Percentiles rank a stretch among this genome's conserved stretches.
Evolutionary conservation across 2,888 invertebrate species (phyloP).

Genomic region (Philereme transversata): DNA sequence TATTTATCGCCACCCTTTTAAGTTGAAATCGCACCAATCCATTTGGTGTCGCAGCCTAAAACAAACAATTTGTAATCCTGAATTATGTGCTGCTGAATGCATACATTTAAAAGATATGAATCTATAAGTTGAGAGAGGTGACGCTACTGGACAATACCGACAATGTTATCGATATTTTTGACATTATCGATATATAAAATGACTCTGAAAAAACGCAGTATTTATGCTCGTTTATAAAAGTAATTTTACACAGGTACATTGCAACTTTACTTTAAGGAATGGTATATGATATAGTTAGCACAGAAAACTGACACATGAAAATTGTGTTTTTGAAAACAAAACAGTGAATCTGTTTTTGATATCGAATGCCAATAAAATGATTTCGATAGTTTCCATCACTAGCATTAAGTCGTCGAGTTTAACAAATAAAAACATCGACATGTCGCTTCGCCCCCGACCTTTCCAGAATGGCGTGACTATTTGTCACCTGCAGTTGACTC

Average conservation of each 20-base stretch:
- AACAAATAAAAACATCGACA: constrained; percentile 79
- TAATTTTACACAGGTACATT: no score
- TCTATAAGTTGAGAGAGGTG: constrained; percentile 74
- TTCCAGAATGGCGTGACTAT: constrained; percentile 78
- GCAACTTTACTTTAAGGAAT: no score
- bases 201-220: no score
- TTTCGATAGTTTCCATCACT: constrained; percentile 65
- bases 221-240: no score
- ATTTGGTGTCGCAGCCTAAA: constrained; percentile 79
- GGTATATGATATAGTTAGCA: no score
- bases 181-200: constrained; percentile 35
- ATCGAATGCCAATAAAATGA: not conserved
- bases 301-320: no score
- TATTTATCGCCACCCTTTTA: constrained; percentile 81
- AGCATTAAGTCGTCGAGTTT: constrained; percentile 77
- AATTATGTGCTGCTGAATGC: constrained; percentile 83
- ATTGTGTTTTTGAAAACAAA: no score
- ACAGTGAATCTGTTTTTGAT: not conserved
- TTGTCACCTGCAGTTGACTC: constrained; percentile 82
- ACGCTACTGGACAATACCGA: constrained; percentile 35
- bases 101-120: constrained; percentile 83
- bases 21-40: constrained; percentile 80
- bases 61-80: constrained; percentile 84
- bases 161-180: constrained; percentile 45
- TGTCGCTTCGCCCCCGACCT: constrained; percentile 71